Evolutionary conservation across 2,113 vertebrate genomes (phyloP).

Genomic region (Chelonoidis abingdonii): DNA sequence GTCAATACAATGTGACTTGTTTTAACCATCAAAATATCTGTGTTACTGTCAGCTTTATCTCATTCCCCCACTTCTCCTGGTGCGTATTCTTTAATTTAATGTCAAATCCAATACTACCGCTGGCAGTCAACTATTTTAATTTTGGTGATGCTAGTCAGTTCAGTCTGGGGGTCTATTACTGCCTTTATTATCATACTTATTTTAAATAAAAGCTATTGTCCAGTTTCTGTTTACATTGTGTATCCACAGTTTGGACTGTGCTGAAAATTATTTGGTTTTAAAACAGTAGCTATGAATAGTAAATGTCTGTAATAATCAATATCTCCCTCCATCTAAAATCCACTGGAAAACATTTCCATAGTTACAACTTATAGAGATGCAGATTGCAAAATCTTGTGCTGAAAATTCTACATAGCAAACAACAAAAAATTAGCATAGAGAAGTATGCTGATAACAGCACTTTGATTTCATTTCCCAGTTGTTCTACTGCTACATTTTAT

Average conservation of each 20-base stretch:
- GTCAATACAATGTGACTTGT: not conserved
- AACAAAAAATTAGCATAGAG: not conserved
- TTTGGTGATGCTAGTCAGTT: not conserved
- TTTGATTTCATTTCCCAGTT: not conserved
- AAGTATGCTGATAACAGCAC: not conserved
- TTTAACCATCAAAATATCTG: not conserved
- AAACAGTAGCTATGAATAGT: not conserved
- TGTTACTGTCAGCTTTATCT: not conserved
- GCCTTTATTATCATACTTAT: not conserved
- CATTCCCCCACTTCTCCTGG: not conserved
- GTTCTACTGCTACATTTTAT: not conserved
- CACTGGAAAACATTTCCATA: not conserved
- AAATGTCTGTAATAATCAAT: not conserved
- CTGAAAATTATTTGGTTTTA: not conserved
- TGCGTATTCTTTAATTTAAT: not conserved
- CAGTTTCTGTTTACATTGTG: not conserved
- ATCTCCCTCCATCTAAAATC: not conserved
- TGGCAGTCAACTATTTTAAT: not conserved
- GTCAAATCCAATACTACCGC: not conserved
- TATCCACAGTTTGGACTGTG: not conserved
- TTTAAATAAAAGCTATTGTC: not conserved
- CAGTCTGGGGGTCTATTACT: not conserved
- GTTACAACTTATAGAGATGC: not conserved
- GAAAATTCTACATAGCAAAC: not conserved
- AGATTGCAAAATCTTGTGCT: not conserved